Percentiles rank a stretch among this genome's conserved stretches.
These are phyloP conservation scores for Epinephelus coioides DNA, from an alignment of 2,797 vertebrate species.

Conservation along the genomic window DNA sequence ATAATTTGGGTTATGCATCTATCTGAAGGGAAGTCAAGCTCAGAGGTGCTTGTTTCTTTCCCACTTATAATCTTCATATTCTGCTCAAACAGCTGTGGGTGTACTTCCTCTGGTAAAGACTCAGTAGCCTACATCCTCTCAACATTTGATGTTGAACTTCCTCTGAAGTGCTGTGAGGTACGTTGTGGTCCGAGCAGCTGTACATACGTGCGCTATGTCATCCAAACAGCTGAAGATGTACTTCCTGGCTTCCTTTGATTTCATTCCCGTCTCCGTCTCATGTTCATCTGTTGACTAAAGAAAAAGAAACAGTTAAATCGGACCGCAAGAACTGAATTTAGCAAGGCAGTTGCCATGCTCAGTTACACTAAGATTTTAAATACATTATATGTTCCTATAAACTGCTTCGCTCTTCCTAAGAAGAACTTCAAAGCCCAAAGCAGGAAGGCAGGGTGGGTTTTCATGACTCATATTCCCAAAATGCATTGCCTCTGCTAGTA, in stretches of 20 bases:
- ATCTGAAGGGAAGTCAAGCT: conserved; percentile 22
- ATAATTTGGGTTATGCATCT: conserved; percentile 15
- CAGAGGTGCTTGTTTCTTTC: conserved; percentile 10
- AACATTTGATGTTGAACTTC: conserved; percentile 45
- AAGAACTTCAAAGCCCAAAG: not conserved
- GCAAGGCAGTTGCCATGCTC: not conserved
- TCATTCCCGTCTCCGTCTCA: conserved; percentile 97
- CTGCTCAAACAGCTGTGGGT: conserved; percentile 23
- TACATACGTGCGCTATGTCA: conserved; percentile 97
- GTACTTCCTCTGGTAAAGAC: conserved; percentile 45
- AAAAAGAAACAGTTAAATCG: conserved; percentile 29
- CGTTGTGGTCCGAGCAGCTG: conserved; percentile 28
- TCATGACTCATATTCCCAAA: not conserved
- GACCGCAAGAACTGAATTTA: not conserved
- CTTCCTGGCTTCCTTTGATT: conserved; percentile 99
- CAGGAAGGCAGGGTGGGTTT: not conserved
- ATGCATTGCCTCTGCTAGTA: not conserved
- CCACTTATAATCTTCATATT: conserved; percentile 13
- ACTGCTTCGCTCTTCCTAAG: not conserved
- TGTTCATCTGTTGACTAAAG: conserved; percentile 96
- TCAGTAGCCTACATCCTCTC: conserved; percentile 30
- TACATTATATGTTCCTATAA: not conserved
- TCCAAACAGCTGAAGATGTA: conserved; percentile 99
- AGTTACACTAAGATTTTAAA: not conserved
- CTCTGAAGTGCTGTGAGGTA: conserved; percentile 23